Conservation (phyloP, 2,888 invertebrate species). For the Adela reaumurella region DNA sequence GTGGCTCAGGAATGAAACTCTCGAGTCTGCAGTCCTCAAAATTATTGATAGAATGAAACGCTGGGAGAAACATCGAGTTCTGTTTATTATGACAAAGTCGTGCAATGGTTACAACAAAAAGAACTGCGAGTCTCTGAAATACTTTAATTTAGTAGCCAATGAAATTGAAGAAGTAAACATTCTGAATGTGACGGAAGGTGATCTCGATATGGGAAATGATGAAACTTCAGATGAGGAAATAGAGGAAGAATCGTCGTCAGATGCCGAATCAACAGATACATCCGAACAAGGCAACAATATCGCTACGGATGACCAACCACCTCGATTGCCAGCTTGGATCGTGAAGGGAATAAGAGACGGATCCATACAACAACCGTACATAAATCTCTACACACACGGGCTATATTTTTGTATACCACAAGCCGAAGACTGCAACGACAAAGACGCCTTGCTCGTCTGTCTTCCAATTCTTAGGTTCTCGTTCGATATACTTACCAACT, state of each 20-base stretch:
- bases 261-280: no score
- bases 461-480: conserved; percentile 61
- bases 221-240: conserved; percentile 6
- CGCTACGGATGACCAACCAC: conserved; percentile 11
- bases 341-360: conserved; percentile 58
- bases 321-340: conserved; percentile 59
- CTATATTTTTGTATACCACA: conserved; percentile 66
- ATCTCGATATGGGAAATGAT: conserved; percentile 8
- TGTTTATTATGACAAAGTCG: conserved; percentile 57
- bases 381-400: conserved; percentile 64
- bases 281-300: no score
- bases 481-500: conserved; percentile 46
- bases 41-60: conserved; percentile 62
- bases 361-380: conserved; percentile 60
- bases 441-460: conserved; percentile 57
- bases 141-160: conserved; percentile 35
- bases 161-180: conserved; percentile 8
- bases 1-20: conserved; percentile 72
- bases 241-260: conserved; percentile 3
- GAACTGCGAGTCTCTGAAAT: conserved; percentile 56
- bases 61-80: conserved; percentile 46
- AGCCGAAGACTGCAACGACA: conserved; percentile 63
- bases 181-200: conserved; percentile 12
- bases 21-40: conserved; percentile 65
- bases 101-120: conserved; percentile 62